Percentiles rank a stretch among this genome's conserved stretches.
phyloP scores from a whole-genome alignment of 2,797 vertebrate genomes.

The Sebastes hopkinsi region DNA sequence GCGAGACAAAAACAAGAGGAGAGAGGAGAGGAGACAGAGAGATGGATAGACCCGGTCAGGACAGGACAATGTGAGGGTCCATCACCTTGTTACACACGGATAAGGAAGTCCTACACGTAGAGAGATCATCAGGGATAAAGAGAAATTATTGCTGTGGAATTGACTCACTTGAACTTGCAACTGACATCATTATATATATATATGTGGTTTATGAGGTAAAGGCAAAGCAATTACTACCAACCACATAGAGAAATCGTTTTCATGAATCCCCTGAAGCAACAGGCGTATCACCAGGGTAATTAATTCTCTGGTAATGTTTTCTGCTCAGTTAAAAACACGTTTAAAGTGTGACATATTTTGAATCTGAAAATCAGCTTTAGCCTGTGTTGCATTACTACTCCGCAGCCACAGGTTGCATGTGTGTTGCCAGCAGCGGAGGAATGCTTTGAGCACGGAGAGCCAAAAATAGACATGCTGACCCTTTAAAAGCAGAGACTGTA shows the following conservation, averaged over 20 bases:
- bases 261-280: constrained; percentile 1
- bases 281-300: background rate
- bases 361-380: background rate
- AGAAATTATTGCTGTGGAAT: background rate
- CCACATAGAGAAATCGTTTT: constrained; percentile 16
- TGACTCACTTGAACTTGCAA: constrained; percentile 13
- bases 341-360: background rate
- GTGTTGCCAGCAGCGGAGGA: constrained; percentile 39
- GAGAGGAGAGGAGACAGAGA: background rate
- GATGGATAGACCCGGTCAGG: constrained; percentile 11
- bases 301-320: background rate
- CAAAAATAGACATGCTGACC: constrained; percentile 76
- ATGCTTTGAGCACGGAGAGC: constrained; percentile 53
- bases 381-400: constrained; percentile 27
- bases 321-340: background rate
- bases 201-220: constrained; percentile 40
- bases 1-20: constrained; percentile 29
- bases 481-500: constrained; percentile 60
- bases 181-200: constrained; percentile 22
- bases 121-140: background rate
- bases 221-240: constrained; percentile 4
- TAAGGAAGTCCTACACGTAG: background rate
- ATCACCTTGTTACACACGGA: background rate
- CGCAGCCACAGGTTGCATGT: constrained; percentile 65
- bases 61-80: constrained; percentile 31